Evolutionary conservation across 1,140 invertebrate species (phyloP).

Genomic region (Pseudachorutes palmiensis): DNA sequence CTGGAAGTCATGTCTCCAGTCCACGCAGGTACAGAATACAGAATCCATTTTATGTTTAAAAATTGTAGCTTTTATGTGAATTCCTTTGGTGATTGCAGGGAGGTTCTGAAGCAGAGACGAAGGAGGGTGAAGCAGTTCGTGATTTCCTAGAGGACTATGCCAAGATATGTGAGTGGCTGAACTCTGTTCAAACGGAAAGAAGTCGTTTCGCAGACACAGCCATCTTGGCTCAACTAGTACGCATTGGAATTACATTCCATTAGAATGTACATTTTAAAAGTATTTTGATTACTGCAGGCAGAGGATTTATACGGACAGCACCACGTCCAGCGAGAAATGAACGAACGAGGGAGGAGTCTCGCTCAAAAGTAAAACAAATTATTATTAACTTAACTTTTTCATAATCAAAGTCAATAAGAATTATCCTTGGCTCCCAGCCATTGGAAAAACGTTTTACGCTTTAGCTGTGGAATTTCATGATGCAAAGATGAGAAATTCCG

Average conservation of each 20-base stretch:
- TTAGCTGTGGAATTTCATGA: not conserved
- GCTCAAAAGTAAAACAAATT: constrained; percentile 15
- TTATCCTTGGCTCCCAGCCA: not conserved
- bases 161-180: constrained; percentile 31
- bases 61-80: not conserved
- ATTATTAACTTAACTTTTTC: constrained; percentile 4
- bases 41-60: not conserved
- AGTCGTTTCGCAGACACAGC: constrained; percentile 24
- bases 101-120: constrained; percentile 19
- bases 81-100: constrained; percentile 13
- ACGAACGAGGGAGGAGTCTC: constrained; percentile 20
- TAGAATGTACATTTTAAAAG: not conserved
- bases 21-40: constrained; percentile 28
- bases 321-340: constrained; percentile 22
- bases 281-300: constrained; percentile 14
- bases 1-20: constrained; percentile 31
- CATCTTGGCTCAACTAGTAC: constrained; percentile 25
- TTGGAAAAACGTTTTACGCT: not conserved
- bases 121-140: constrained; percentile 25
- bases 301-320: constrained; percentile 24
- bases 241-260: not conserved
- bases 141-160: constrained; percentile 32
- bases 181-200: constrained; percentile 28
- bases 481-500: no score
- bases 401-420: not conserved